Evolutionary conservation across 2,797 vertebrate species (phyloP), one percentile per base, ranked within the genome.

Genomic region (Caiman crocodilus): DNA sequence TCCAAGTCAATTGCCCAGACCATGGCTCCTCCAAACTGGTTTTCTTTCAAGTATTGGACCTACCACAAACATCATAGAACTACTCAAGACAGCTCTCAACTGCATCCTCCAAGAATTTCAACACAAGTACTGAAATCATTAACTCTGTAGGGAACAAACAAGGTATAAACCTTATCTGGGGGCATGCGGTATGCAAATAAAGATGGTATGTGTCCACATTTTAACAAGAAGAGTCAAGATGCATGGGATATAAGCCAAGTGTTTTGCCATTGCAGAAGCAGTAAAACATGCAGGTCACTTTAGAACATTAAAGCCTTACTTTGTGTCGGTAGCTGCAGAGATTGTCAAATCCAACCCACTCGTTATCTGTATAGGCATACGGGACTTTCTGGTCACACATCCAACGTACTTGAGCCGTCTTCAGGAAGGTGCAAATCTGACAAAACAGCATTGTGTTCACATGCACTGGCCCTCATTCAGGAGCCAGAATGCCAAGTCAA

Each of bases 321-420:
- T 99, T 99, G 89, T 75, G 97, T 35, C 97, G 93, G 80, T 97
- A 99, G 96, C 98, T 99, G 76, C 98, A 96, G 74, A 42, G 94
- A 75, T 88, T 98, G 96, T 99, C 98, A 91, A 98, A 99, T 92
- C 98, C 98, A 76, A 99, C 98, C 98, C 98, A 99, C 76, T 98
- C 97, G 6, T 85, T 97, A 78, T 96, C 97, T 79, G 98, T 98
- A 67, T 76, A 90, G 90, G 98, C 97, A 42, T 10, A 42, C 11
- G 42, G 42, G 42, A 42, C 42, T 42, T 42, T 7, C 42, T 42
- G 42, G 42, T 98, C 98, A 1, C 97, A 87, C 69, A 98, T 98
- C 98, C 98, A 98, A 9, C 96, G 71, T 63, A 97, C 0, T 32
- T 92, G 97, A 85, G 97, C 89, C 90, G 97, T 97, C 61, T 98